Base-by-base conservation (phyloP, 2,797 vertebrate genomes). In the Sparidentex hasta region DNA sequence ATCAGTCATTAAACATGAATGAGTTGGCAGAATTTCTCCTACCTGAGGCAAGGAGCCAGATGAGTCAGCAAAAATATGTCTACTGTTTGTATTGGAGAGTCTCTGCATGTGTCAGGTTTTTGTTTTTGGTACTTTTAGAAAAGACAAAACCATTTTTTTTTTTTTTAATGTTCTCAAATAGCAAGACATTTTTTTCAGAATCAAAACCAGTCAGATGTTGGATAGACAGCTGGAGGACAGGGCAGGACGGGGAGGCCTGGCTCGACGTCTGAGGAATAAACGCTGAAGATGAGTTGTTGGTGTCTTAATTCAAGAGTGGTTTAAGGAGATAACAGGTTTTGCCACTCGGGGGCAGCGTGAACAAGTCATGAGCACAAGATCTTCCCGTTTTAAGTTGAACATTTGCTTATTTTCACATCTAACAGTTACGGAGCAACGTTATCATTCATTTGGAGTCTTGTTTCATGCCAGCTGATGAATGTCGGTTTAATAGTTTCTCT, bases 1-100 rank as follows among this genome's bases (percentile, higher is more conserved):
- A 70, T 65, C 62, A 59, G 71, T 43, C 67, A 68, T 69, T 75
- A 69, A 70, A 78, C 66, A 9, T 55, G 43, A 58, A 23, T n/a
- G 27, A 67, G 2, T 14, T 69, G 64, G 56, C 82, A 81, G 81
- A 47, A 2, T 13, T 17, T 51, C 56, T 68, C 51, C 38, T 21
- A 80, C 71, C 71, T 70, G 63, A 64, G 58, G 25, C 61, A 65
- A 25, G 72, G 41, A 38, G 23, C 5, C 11, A 1, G 41, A 61
- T 78, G 80, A 87, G 51, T 85, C 81, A 84, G 59, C 66, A 41
- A n/a, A 72, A 72, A 41, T 2, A 23, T 0, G 11, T 2, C n/a
- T 9, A n/a, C 59, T 52, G 59, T 62, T 63, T 46, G 41, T 61
- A 8, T 7, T 16, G 20, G 11, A 55, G 27, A 2, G 14, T 69